phyloP scores from a whole-genome alignment of 2,113 vertebrate species.

The Circaetus gallicus region DNA sequence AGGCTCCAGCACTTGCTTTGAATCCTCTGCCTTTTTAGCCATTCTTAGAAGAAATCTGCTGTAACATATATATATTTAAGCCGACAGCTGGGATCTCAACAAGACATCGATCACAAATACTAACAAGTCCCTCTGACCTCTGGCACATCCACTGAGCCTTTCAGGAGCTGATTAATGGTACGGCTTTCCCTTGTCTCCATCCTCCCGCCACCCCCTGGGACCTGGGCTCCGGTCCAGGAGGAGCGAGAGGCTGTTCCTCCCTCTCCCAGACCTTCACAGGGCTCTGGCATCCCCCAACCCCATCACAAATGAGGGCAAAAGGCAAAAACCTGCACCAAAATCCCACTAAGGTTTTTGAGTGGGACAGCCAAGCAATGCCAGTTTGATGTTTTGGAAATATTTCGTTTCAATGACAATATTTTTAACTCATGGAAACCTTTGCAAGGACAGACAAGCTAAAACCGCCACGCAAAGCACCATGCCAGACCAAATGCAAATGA shows the following conservation, averaged over 20 bases:
- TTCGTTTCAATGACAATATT: neutral
- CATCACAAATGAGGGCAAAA: neutral
- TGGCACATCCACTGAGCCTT: conserved; percentile 6
- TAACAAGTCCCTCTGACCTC: conserved; percentile 39
- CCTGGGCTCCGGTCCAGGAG: neutral
- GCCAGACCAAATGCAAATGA: fast-evolving
- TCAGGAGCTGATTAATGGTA: conserved; percentile 26
- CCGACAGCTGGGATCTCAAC: conserved; percentile 13
- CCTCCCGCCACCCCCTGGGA: neutral
- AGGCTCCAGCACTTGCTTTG: neutral
- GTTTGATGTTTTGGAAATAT: neutral
- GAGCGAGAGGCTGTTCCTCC: neutral
- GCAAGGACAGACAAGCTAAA: neutral
- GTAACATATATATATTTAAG: neutral
- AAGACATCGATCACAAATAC: conserved; percentile 32
- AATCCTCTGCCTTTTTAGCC: neutral
- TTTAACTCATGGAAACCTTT: neutral
- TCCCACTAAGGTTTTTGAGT: neutral
- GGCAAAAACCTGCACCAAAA: neutral
- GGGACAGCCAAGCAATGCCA: neutral
- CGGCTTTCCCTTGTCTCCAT: neutral
- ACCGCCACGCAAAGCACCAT: fast-evolving
- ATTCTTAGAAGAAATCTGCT: neutral
- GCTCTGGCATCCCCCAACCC: neutral
- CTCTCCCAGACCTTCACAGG: neutral